Percentiles rank a stretch among this genome's conserved stretches.
These are phyloP conservation scores for Coluber constrictor DNA, from an alignment of 2,797 vertebrate genomes.

Conservation along the genomic window DNA sequence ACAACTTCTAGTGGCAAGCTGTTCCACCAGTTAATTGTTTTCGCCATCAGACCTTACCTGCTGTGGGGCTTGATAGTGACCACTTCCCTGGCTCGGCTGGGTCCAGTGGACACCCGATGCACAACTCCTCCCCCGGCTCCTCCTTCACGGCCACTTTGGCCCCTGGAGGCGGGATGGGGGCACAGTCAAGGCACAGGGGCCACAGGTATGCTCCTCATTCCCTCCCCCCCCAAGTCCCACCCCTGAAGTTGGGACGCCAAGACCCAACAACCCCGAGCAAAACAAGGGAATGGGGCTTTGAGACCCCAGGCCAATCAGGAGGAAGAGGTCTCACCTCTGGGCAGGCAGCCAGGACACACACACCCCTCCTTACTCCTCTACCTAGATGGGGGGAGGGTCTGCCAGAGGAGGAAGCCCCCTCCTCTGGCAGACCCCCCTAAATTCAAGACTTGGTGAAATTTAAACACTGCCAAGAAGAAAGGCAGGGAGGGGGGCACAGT, in stretches of 20 bases:
- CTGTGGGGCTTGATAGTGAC: accelerated
- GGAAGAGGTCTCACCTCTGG: not conserved
- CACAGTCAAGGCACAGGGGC: too few relatives aligned
- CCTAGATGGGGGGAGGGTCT: not conserved
- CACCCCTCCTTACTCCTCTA: not conserved
- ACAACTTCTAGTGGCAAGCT: not conserved
- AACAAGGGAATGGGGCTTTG: not conserved
- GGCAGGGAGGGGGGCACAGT: not conserved
- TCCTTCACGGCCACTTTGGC: conserved; percentile 5
- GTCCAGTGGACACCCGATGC: not conserved
- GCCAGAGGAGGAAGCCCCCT: not conserved
- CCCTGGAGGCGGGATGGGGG: too few relatives aligned
- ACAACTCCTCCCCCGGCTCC: conserved; percentile 20
- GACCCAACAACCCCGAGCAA: not conserved
- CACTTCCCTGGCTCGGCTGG: accelerated
- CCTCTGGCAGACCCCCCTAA: too few relatives aligned
- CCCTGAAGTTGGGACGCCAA: not conserved
- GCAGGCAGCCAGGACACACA: not conserved
- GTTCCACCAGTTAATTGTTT: not conserved
- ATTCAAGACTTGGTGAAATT: not conserved
- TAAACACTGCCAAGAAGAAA: too few relatives aligned
- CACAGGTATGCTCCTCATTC: accelerated
- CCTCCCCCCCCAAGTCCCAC: not conserved
- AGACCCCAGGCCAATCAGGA: not conserved
- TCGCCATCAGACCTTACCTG: not conserved